Evolutionary conservation across 1,140 invertebrate species (phyloP), one percentile per base, ranked within the genome.

Genomic region (Papilio xuthus): DNA sequence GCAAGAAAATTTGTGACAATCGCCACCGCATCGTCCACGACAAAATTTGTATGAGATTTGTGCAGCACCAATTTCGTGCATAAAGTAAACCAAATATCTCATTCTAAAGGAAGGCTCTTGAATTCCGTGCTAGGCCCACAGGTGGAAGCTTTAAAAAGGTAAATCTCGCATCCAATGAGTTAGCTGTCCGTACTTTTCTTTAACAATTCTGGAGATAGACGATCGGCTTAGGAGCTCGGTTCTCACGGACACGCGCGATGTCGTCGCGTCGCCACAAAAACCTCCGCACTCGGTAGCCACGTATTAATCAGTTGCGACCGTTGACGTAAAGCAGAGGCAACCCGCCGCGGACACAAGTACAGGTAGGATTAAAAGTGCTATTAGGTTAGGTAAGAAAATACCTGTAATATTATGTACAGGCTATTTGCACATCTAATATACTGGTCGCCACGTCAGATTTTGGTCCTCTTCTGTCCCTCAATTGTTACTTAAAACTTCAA

Each of bases 191-290:
- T 20, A 42, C 10, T 76, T 76, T 63, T 63, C n/a, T 63, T 13
- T 15, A 53, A 37, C 18, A 7, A 23, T 74, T 42, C 50, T 76
- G 74, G 74, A 53, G 74, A 76, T 44, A 76, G 28, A 50, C 4
- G 72, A 42, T 37, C 53, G 23, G 47, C 13, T 75, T 18, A 76
- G 78, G 28, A 79, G 85, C 85, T 87, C 81, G 82, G 85, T 90
- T 92, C 90, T 90, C 90, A 92, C 90, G 88, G 85, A 88, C 87
- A 89, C 87, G 86, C 84, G 87, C 85, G 78, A 74, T 80, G 80
- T 78, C 79, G 71, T 82, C 80, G 80, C 73, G 74, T 82, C 80
- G 79, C 74, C 74, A 87, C 83, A 91, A 90, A 89, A 89, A 84
- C 79, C 73, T 77, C 75, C 47, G 81, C 80, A 78, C 82, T 82